phyloP scores from a whole-genome alignment of 2,797 vertebrate genomes.

The Sebastes taczanowskii region DNA sequence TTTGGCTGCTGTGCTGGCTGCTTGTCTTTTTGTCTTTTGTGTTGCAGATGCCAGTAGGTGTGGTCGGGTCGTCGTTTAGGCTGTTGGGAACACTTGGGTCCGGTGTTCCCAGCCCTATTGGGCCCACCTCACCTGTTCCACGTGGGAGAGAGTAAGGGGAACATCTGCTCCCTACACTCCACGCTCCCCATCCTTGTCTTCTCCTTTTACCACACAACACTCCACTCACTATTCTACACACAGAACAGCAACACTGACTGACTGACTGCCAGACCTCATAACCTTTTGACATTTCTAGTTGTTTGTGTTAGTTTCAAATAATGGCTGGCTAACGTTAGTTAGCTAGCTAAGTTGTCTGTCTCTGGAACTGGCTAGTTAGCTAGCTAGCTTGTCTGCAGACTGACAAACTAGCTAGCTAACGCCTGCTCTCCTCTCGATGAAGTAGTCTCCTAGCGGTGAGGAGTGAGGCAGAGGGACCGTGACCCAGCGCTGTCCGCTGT shows the following conservation, averaged over 20 bases:
- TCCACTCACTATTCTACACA: background rate
- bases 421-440: too few relatives aligned
- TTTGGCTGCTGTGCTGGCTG: background rate
- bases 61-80: background rate
- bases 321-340: too few relatives aligned
- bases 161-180: background rate
- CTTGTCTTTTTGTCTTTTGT: background rate
- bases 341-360: too few relatives aligned
- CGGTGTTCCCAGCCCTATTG: background rate
- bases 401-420: too few relatives aligned
- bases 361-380: too few relatives aligned
- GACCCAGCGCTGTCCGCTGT: too few relatives aligned
- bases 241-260: background rate
- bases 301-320: background rate
- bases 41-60: background rate
- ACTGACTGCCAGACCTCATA: background rate
- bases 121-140: background rate
- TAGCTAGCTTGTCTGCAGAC: too few relatives aligned
- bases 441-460: accelerated
- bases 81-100: background rate
- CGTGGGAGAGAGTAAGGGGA: background rate
- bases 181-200: background rate
- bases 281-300: background rate
- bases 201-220: background rate
- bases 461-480: too few relatives aligned